Percentiles rank a stretch among this genome's conserved stretches.
These are phyloP conservation scores for Venturia canescens DNA, from an alignment of 1,140 invertebrate genomes.

Conservation along the genomic window DNA sequence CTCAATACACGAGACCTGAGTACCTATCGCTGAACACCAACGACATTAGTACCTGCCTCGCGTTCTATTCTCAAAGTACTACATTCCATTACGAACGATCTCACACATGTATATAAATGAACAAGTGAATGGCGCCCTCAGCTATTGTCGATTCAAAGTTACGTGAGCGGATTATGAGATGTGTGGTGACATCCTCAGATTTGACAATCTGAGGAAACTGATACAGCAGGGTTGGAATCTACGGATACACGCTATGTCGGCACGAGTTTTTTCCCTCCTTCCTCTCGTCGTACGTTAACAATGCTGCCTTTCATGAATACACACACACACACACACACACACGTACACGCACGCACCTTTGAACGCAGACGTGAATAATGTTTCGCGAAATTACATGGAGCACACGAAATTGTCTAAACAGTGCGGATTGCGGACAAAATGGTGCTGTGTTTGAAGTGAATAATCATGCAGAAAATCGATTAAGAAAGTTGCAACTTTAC, in stretches of 20 bases:
- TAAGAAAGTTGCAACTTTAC: too few relatives aligned
- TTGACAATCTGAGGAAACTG: neutral
- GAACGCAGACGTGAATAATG: too few relatives aligned
- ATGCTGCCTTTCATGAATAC: too few relatives aligned
- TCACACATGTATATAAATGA: neutral
- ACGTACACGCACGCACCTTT: too few relatives aligned
- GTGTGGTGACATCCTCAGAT: conserved; percentile 5
- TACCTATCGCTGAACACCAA: neutral
- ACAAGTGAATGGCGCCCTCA: neutral
- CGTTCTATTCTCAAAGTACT: neutral
- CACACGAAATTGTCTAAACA: too few relatives aligned
- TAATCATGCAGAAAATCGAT: too few relatives aligned
- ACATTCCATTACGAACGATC: conserved; percentile 7
- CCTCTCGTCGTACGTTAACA: too few relatives aligned
- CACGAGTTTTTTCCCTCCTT: neutral
- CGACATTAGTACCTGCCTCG: conserved; percentile 3
- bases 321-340: too few relatives aligned
- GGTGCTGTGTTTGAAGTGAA: too few relatives aligned
- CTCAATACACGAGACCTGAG: neutral
- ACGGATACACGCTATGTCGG: neutral
- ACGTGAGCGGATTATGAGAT: conserved; percentile 20
- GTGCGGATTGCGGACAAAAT: too few relatives aligned
- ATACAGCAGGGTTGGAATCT: neutral
- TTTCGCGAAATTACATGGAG: too few relatives aligned
- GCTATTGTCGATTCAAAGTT: conserved; percentile 34